A percentile compares a stretch with the other conserved stretches of the same genome.
phyloP scores from a whole-genome alignment of 2,797 vertebrate genomes.

The Alca torda region DNA sequence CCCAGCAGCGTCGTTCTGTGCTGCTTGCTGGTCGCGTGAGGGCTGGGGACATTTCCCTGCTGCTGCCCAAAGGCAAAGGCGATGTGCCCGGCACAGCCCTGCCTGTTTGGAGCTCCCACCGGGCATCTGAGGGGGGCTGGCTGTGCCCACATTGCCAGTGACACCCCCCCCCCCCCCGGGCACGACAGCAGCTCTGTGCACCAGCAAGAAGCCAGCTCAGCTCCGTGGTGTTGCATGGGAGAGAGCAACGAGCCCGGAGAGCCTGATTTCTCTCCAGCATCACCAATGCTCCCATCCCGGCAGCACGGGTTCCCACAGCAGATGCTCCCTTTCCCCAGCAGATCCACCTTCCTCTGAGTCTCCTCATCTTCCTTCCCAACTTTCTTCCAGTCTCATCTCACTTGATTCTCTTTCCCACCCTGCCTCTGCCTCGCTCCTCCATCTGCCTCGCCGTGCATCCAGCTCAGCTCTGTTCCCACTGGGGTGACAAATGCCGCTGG shows the following conservation, averaged over 20 bases:
- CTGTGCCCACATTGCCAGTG: not conserved
- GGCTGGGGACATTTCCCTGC: not conserved
- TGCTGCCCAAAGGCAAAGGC: not conserved
- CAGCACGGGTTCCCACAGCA: not conserved
- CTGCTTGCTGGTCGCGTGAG: not conserved
- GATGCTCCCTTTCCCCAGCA: not conserved
- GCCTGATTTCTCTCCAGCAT: not conserved
- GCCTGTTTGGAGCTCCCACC: not conserved
- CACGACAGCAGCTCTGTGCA: not conserved
- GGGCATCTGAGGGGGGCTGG: not conserved
- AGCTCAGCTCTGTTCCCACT: not conserved
- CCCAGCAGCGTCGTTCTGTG: not conserved
- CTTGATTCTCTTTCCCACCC: not conserved
- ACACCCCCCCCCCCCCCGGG: not conserved
- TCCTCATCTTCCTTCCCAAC: not conserved
- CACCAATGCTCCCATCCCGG: not conserved
- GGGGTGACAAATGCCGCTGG: not conserved
- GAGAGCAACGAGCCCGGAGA: not conserved
- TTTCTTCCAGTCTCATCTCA: not conserved
- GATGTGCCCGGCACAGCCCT: not conserved
- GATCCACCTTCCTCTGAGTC: not conserved
- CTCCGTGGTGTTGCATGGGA: fast-evolving
- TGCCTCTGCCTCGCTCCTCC: not conserved
- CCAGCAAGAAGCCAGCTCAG: not conserved
- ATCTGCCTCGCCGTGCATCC: not conserved